These are phyloP conservation scores for Triops cancriformis DNA, from an alignment of 1,140 invertebrate species.

Conservation along the genomic window DNA sequence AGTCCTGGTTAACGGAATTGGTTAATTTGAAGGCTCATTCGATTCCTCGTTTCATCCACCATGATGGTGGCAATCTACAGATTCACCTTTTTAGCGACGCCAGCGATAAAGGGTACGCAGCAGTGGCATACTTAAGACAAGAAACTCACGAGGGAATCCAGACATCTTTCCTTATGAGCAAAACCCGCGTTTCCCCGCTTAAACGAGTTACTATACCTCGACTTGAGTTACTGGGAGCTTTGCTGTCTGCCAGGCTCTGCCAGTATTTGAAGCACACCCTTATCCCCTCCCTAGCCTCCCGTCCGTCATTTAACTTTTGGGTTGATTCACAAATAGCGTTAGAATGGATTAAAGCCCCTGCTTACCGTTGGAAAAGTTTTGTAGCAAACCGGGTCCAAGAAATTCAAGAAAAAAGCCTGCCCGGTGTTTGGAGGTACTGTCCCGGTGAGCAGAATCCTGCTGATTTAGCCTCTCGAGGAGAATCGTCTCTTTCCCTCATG, in stretches of 20 bases:
- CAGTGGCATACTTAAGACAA: not conserved
- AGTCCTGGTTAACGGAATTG: not conserved
- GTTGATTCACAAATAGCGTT: conserved; percentile 39
- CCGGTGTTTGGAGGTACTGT: conserved; percentile 7
- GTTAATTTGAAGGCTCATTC: not conserved
- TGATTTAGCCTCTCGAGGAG: not conserved
- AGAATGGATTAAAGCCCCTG: conserved; percentile 37
- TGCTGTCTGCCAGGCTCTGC: too few relatives aligned
- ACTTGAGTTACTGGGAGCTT: not conserved
- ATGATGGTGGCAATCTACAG: not conserved
- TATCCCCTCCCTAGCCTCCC: not conserved
- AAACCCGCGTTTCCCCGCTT: not conserved
- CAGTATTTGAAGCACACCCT: not conserved
- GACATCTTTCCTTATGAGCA: not conserved
- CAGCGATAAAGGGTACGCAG: not conserved
- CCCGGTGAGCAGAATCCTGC: conserved; percentile 16
- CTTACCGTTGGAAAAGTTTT: conserved; percentile 37
- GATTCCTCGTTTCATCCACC: not conserved
- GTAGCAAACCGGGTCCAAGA: conserved; percentile 38
- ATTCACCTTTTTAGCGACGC: conserved; percentile 15
- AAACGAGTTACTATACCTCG: not conserved
- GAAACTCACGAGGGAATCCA: not conserved
- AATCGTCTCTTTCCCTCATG: not conserved
- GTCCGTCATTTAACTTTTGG: conserved; percentile 20
- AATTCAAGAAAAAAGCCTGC: conserved; percentile 32